A percentile compares a stretch with the other conserved stretches of the same genome.
Conservation (phyloP, 2,113 vertebrate species). For the Laticauda colubrina region DNA sequence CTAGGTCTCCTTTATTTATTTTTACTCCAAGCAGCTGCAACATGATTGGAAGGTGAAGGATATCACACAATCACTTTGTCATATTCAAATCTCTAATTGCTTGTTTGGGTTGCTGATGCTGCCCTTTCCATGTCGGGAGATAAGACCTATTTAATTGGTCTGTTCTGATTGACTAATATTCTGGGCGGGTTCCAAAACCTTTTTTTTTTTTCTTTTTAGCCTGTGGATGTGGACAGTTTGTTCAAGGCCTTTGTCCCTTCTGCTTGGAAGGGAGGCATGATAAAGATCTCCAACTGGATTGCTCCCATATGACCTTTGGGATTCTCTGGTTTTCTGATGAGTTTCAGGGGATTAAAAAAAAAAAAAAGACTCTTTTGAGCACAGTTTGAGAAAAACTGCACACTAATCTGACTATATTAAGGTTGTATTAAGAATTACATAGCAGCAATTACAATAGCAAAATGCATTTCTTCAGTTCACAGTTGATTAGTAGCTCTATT, state of each 20-base stretch:
- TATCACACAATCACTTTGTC: neutral
- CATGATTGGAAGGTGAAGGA: neutral
- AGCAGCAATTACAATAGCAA: neutral
- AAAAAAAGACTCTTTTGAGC: neutral
- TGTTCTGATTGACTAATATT: neutral
- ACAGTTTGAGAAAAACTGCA: neutral
- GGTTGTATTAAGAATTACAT: neutral
- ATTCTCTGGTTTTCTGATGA: neutral
- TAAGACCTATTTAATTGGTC: neutral
- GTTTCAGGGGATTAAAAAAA: neutral
- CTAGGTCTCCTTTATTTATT: neutral
- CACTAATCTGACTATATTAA: neutral
- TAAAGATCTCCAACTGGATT: neutral
- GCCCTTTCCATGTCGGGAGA: neutral
- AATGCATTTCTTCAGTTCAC: neutral
- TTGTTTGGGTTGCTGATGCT: neutral
- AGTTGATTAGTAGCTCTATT: neutral
- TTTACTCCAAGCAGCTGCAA: neutral
- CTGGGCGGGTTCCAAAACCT: neutral
- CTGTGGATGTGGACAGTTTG: neutral
- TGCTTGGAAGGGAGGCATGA: rapidly evolving
- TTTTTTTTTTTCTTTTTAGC: neutral
- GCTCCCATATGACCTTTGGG: neutral
- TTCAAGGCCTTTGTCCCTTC: neutral
- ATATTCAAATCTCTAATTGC: neutral